A percentile compares a stretch with the other conserved stretches of the same genome.
Conservation (phyloP, 37 sponge, comb jelly and placozoan genomes). For the Geodia barretti region DNA sequence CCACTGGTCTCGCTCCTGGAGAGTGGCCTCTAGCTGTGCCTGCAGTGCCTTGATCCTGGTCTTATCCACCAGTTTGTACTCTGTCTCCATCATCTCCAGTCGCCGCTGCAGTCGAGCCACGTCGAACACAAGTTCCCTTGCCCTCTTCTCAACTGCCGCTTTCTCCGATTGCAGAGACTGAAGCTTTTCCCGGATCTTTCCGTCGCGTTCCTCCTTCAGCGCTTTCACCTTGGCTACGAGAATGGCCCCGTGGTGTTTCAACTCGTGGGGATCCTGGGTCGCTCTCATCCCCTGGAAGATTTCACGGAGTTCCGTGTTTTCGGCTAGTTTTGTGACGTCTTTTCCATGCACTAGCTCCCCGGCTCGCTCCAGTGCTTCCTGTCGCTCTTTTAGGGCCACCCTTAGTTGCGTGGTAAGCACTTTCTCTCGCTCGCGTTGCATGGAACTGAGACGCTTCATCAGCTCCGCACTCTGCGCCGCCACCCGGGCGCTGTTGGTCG, state of each 20-base stretch:
- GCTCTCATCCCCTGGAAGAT: not conserved
- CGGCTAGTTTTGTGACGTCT: not conserved
- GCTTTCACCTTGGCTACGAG: constrained; percentile 26
- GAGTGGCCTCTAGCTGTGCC: constrained; percentile 40
- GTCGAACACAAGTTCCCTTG: not conserved
- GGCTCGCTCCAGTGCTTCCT: not conserved
- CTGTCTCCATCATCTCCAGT: constrained; percentile 46
- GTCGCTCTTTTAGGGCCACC: constrained; percentile 9
- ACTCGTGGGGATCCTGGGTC: constrained; percentile 4
- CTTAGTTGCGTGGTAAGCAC: constrained; percentile 18
- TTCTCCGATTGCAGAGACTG: constrained; percentile 27
- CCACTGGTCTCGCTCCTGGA: constrained; percentile 43
- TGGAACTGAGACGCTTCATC: constrained; percentile 22
- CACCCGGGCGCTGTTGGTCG: constrained; percentile 17
- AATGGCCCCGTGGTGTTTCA: constrained; percentile 5
- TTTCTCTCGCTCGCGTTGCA: constrained; percentile 35
- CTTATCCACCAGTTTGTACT: constrained; percentile 62
- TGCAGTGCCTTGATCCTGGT: constrained; percentile 61
- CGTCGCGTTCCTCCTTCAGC: not conserved
- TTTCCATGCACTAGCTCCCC: not conserved
- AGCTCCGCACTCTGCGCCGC: constrained; percentile 37
- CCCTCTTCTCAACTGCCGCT: constrained; percentile 15
- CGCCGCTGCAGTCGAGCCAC: constrained; percentile 19
- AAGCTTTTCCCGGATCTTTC: constrained; percentile 15
- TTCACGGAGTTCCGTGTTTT: not conserved